Conservation (phyloP, 2,113 vertebrate species). For the Sclerurus mexicanus region DNA sequence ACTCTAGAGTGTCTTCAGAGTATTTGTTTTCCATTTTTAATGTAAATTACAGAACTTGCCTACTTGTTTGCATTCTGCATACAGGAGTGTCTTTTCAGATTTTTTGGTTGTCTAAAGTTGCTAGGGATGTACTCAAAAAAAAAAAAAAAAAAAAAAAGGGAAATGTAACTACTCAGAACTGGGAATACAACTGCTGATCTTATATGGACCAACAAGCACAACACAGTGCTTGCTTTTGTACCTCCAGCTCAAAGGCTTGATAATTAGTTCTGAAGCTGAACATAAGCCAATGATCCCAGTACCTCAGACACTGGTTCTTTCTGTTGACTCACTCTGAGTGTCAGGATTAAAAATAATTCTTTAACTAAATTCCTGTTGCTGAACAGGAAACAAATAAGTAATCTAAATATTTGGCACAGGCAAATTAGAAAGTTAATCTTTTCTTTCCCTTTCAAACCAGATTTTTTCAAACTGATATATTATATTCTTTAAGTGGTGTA, state of each 20-base stretch:
- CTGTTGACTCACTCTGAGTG: neutral
- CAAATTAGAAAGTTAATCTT: neutral
- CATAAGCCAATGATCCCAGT: neutral
- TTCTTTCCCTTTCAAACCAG: neutral
- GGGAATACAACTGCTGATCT: neutral
- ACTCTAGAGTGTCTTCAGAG: neutral
- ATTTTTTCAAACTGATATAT: neutral
- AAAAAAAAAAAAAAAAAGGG: too few relatives aligned
- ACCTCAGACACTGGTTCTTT: neutral
- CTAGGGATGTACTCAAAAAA: neutral
- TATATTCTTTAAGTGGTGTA: neutral
- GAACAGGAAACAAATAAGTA: neutral
- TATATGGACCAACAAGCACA: neutral
- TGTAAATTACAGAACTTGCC: neutral
- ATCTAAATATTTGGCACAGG: neutral
- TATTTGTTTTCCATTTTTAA: neutral
- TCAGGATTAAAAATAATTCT: neutral
- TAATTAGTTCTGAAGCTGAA: neutral
- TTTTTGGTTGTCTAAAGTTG: neutral
- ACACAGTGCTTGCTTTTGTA: rapidly evolving
- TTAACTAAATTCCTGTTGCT: neutral
- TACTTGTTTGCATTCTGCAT: neutral
- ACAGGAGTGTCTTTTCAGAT: neutral
- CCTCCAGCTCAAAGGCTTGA: neutral
- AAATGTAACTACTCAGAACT: neutral